Evolutionary conservation across 1,140 invertebrate genomes (phyloP).

Genomic region (Drosophila melanica): DNA sequence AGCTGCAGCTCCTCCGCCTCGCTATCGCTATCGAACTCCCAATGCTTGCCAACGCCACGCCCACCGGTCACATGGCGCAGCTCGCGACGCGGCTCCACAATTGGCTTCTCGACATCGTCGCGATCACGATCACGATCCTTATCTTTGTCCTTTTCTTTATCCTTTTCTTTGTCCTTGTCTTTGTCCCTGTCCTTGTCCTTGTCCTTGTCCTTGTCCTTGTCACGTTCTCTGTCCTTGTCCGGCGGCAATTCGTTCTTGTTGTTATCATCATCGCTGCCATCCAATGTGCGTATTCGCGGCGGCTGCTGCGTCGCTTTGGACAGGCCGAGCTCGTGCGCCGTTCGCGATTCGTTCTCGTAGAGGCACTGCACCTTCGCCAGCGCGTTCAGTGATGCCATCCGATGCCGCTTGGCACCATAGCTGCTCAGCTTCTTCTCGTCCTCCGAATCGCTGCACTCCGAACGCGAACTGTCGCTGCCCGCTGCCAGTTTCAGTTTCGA

Average conservation of each 20-base stretch:
- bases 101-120: conserved; percentile 20
- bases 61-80: conserved; percentile 90
- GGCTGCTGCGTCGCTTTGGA: conserved; percentile 78
- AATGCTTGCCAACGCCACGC: conserved; percentile 91
- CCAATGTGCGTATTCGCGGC: conserved; percentile 72
- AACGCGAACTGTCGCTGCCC: conserved; percentile 42
- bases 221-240: conserved; percentile 16
- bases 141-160: conserved; percentile 16
- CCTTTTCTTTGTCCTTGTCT: conserved; percentile 18
- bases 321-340: conserved; percentile 87
- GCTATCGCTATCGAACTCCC: conserved; percentile 88
- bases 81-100: conserved; percentile 85
- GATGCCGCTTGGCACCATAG: conserved; percentile 89
- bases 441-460: conserved; percentile 69
- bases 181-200: conserved; percentile 27
- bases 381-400: conserved; percentile 95
- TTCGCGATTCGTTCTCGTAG: conserved; percentile 93
- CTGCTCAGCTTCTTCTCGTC: conserved; percentile 72
- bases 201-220: conserved; percentile 25
- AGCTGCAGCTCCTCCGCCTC: conserved; percentile 80
- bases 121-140: conserved; percentile 18
- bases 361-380: conserved; percentile 96
- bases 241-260: conserved; percentile 45
- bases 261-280: conserved; percentile 75
- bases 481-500: conserved; percentile 9